Evolutionary conservation across 2,113 vertebrate species (phyloP).

Genomic region (Nematolebias whitei): DNA sequence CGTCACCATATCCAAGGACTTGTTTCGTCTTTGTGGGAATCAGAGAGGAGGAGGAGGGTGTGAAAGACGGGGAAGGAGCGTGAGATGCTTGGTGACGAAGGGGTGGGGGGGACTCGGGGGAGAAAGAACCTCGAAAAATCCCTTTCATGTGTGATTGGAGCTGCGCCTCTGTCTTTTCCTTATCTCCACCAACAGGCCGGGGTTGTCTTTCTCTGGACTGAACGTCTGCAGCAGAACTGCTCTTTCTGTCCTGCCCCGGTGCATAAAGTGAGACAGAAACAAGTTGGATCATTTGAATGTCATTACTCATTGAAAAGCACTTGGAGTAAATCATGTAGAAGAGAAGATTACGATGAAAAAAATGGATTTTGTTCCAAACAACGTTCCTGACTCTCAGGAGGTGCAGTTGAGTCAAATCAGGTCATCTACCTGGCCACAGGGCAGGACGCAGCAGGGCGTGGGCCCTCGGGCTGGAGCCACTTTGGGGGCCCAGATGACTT

Average conservation of each 20-base stretch:
- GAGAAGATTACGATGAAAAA: too few relatives aligned
- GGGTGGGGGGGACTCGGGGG: slow-evolving; percentile 48
- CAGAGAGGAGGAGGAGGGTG: slow-evolving; percentile 27
- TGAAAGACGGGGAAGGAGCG: slow-evolving; percentile 34
- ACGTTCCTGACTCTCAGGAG: too few relatives aligned
- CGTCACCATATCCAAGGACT: slow-evolving; percentile 59
- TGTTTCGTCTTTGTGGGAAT: slow-evolving; percentile 67
- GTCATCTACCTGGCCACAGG: too few relatives aligned
- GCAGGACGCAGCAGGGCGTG: too few relatives aligned
- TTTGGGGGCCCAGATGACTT: too few relatives aligned
- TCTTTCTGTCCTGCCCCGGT: not conserved
- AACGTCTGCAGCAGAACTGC: slow-evolving; percentile 39
- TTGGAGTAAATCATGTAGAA: too few relatives aligned
- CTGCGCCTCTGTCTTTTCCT: slow-evolving; percentile 52
- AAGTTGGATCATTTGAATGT: too few relatives aligned
- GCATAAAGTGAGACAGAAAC: slow-evolving; percentile 13
- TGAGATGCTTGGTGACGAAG: slow-evolving; percentile 14
- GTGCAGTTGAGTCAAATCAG: too few relatives aligned
- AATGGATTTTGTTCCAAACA: too few relatives aligned
- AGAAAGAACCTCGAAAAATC: slow-evolving; percentile 50
- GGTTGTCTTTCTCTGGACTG: slow-evolving; percentile 49
- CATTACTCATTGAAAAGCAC: too few relatives aligned
- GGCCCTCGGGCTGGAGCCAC: too few relatives aligned
- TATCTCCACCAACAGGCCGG: slow-evolving; percentile 54
- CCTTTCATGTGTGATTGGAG: slow-evolving; percentile 64